Evolutionary conservation across 2,113 vertebrate species (phyloP).

Genomic region (Raphicerus campestris): DNA sequence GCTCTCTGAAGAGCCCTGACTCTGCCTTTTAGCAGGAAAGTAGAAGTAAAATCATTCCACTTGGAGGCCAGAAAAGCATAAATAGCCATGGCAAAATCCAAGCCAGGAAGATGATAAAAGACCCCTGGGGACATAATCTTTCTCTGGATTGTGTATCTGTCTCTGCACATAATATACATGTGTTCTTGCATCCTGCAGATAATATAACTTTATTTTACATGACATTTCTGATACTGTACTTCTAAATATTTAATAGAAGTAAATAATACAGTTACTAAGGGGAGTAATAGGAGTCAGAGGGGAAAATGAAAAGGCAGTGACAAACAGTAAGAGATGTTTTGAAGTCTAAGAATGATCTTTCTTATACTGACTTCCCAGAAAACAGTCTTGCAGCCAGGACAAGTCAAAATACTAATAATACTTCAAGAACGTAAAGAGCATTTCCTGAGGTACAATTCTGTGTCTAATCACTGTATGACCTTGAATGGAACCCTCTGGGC

Average conservation of each 20-base stretch:
- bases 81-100: neutral
- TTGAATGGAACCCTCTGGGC: neutral
- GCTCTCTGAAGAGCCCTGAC: neutral
- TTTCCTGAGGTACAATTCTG: neutral
- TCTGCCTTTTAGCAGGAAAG: neutral
- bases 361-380: neutral
- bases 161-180: constrained; percentile 16
- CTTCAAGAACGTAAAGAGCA: neutral
- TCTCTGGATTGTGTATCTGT: neutral
- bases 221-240: constrained; percentile 14
- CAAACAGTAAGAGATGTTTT: neutral
- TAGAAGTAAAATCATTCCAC: neutral
- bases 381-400: neutral
- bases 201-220: constrained; percentile 63
- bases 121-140: neutral
- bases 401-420: neutral
- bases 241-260: constrained; percentile 62
- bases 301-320: constrained; percentile 46
- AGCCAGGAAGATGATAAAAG: neutral
- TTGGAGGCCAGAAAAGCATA: neutral
- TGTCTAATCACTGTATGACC: neutral
- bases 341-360: neutral
- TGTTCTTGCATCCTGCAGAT: constrained; percentile 4
- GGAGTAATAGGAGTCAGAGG: constrained; percentile 23
- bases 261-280: constrained; percentile 60